phyloP scores from a whole-genome alignment of 2,888 invertebrate species.

The Charanyca ferruginea region DNA sequence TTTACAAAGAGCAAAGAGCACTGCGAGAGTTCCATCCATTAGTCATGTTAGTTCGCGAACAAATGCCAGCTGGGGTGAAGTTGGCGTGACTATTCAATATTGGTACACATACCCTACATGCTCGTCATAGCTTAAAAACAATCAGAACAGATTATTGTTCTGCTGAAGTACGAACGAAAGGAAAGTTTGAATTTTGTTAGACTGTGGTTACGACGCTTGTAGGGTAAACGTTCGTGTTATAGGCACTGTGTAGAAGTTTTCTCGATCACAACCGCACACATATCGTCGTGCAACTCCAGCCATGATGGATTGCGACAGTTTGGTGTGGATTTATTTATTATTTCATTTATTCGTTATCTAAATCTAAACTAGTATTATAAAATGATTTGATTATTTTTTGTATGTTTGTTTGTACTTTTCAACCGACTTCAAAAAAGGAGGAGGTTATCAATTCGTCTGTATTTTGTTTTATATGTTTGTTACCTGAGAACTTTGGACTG shows the following conservation, averaged over 20 bases:
- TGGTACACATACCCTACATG: conserved; percentile 64
- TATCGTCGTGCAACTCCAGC: conserved; percentile 60
- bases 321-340: conserved; percentile 69
- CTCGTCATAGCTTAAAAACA: conserved; percentile 60
- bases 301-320: conserved; percentile 75
- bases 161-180: conserved; percentile 14
- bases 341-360: conserved; percentile 59
- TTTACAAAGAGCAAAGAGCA: conserved; percentile 77
- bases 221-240: conserved; percentile 50
- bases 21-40: conserved; percentile 78
- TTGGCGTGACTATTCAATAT: conserved; percentile 75
- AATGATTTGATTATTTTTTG: too few species aligned
- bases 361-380: too few species aligned
- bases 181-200: conserved; percentile 14
- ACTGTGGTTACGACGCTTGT: conserved; percentile 42
- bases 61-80: conserved; percentile 77
- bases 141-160: neutral
- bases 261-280: conserved; percentile 68
- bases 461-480: too few species aligned
- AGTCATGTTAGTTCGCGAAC: conserved; percentile 82
- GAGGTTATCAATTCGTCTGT: too few species aligned
- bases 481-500: too few species aligned
- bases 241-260: conserved; percentile 64
- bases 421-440: too few species aligned
- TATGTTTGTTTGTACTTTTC: too few species aligned